phyloP scores from a whole-genome alignment of 2,113 vertebrate genomes.

The Otolemur garnettii region DNA sequence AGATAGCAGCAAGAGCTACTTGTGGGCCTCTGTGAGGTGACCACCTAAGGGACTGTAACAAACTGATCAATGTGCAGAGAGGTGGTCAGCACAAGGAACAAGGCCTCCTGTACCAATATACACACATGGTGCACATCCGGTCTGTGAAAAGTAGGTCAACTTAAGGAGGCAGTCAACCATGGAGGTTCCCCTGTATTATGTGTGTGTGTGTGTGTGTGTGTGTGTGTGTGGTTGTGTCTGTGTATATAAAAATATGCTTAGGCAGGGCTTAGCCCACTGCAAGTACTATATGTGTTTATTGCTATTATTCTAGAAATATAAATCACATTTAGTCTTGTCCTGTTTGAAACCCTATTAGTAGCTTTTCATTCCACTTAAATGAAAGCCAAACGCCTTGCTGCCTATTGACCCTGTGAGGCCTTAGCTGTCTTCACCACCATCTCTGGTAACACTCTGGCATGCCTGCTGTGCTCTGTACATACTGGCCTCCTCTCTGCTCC shows the following conservation, averaged over 20 bases:
- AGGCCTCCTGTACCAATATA: too few species aligned
- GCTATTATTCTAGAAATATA: neutral
- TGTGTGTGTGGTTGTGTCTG: too few species aligned
- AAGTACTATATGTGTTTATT: constrained; percentile 5
- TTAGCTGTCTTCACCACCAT: neutral
- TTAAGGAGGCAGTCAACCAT: too few species aligned
- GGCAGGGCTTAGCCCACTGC: neutral
- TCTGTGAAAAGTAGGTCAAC: too few species aligned
- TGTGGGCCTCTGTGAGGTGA: neutral
- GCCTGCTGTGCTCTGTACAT: neutral
- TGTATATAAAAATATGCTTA: neutral
- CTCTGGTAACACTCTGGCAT: neutral
- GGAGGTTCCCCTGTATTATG: neutral
- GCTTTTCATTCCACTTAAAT: neutral
- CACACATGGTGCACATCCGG: too few species aligned
- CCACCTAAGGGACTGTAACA: too few species aligned
- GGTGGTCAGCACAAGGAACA: too few species aligned
- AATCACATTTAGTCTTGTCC: constrained; percentile 11
- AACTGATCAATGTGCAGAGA: too few species aligned
- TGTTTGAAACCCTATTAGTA: constrained; percentile 25
- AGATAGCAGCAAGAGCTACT: neutral
- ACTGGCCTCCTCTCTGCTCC: neutral
- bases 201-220: neutral
- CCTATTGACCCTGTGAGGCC: neutral
- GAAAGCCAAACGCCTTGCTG: neutral